Conservation (phyloP, 2,113 vertebrate genomes). For the Coreoperca whiteheadi region DNA sequence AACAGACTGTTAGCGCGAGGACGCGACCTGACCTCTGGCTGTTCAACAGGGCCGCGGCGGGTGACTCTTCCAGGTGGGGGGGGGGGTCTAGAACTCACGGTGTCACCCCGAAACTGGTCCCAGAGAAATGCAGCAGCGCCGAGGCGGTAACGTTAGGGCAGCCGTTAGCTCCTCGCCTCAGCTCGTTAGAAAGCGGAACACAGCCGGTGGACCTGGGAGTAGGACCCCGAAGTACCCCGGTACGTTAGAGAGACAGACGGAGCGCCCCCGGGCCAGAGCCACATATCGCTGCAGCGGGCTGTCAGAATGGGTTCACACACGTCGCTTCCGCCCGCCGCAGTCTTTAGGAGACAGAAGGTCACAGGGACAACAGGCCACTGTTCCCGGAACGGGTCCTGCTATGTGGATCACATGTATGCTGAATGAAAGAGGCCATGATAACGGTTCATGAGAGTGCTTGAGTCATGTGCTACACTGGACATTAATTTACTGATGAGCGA, state of each 20-base stretch:
- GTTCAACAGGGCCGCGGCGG: not conserved
- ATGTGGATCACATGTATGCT: not conserved
- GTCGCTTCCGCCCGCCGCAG: slow-evolving; percentile 13
- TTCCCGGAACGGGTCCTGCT: not conserved
- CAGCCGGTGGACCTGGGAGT: too few species aligned
- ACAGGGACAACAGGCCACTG: slow-evolving; percentile 48
- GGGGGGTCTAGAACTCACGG: too few species aligned
- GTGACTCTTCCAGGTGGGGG: too few species aligned
- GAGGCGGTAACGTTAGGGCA: rapidly evolving
- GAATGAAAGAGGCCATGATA: not conserved
- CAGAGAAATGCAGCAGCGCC: too few species aligned
- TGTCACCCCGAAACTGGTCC: too few species aligned
- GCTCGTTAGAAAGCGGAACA: not conserved
- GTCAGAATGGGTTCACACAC: too few species aligned
- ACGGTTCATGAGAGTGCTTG: rapidly evolving
- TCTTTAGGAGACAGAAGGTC: slow-evolving; percentile 63
- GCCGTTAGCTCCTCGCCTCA: too few species aligned
- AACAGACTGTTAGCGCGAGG: not conserved
- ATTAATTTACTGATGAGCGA: rapidly evolving
- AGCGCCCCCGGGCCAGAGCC: too few species aligned
- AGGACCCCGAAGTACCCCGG: too few species aligned
- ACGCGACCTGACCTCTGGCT: not conserved
- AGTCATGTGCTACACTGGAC: not conserved
- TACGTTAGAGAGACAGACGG: too few species aligned
- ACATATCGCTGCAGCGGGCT: too few species aligned